Percentiles rank a stretch among this genome's conserved stretches.
These are phyloP conservation scores for Sebastes itinus DNA, from an alignment of 2,797 vertebrate species.

Conservation along the genomic window DNA sequence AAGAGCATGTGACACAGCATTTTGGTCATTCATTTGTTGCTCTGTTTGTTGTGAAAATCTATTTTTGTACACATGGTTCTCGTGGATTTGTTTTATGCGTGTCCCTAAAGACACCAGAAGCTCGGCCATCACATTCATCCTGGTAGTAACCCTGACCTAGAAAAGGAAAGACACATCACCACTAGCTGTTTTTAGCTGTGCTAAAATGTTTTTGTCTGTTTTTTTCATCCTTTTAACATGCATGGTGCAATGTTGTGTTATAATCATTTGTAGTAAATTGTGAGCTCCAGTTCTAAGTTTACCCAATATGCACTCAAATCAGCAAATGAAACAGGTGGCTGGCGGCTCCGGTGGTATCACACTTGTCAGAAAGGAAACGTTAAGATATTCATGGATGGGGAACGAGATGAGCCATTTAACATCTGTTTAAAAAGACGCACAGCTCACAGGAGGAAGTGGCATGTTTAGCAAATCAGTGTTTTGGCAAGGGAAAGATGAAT, in stretches of 20 bases:
- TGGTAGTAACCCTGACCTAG: neutral
- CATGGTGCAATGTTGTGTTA: neutral
- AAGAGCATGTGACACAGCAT: neutral
- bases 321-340: slow-evolving; percentile 35
- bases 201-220: neutral
- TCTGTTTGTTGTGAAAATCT: neutral
- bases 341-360: slow-evolving; percentile 2
- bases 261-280: neutral
- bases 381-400: slow-evolving; percentile 22
- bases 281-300: neutral
- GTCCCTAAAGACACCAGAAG: neutral
- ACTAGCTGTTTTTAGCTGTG: neutral
- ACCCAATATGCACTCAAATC: neutral
- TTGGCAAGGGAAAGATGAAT: slow-evolving; percentile 5
- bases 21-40: neutral
- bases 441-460: slow-evolving; percentile 9
- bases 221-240: neutral
- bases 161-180: neutral
- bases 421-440: slow-evolving; percentile 27
- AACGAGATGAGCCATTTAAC: slow-evolving; percentile 37
- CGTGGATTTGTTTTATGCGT: neutral
- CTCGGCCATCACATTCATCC: neutral
- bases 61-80: neutral
- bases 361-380: slow-evolving; percentile 24
- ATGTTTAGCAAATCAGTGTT: slow-evolving; percentile 26